Evolutionary conservation across 2,888 invertebrate species (phyloP).

Genomic region (Caenorhabditis virilis): DNA sequence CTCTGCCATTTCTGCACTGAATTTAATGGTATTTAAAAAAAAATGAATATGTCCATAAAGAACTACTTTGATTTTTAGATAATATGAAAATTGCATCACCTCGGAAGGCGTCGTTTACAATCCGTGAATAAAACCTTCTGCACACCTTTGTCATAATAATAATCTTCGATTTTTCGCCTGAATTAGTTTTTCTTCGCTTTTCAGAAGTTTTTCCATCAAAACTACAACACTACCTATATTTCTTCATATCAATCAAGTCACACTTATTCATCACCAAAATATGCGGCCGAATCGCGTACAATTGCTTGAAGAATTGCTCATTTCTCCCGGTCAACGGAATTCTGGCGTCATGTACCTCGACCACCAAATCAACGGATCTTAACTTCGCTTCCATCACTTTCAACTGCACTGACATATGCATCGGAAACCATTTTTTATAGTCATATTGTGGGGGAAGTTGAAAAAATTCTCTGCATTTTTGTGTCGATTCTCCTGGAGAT

Average conservation of each 20-base stretch:
- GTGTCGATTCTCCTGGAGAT: too few relatives aligned
- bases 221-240: slow-evolving; percentile 60
- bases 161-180: slow-evolving; percentile 60
- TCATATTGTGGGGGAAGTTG: slow-evolving; percentile 42
- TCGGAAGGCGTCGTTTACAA: slow-evolving; percentile 51
- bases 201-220: not conserved
- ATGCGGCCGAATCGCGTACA: slow-evolving; percentile 65
- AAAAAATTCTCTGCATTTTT: slow-evolving; percentile 41
- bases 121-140: slow-evolving; percentile 65
- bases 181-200: slow-evolving; percentile 14
- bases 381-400: slow-evolving; percentile 65
- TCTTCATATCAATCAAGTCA: slow-evolving; percentile 65
- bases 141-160: slow-evolving; percentile 56
- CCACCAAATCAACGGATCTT: slow-evolving; percentile 60
- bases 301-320: slow-evolving; percentile 55
- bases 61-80: too few relatives aligned
- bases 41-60: not conserved
- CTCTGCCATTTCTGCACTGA: slow-evolving; percentile 18
- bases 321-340: slow-evolving; percentile 68
- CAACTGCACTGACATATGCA: slow-evolving; percentile 66
- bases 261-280: slow-evolving; percentile 66
- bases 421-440: slow-evolving; percentile 57
- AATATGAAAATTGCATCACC: too few relatives aligned
- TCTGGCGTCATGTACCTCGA: slow-evolving; percentile 68
- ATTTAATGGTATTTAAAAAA: not conserved